Evolutionary conservation across 2,113 vertebrate genomes (phyloP).

Genomic region (Eolophus roseicapilla): DNA sequence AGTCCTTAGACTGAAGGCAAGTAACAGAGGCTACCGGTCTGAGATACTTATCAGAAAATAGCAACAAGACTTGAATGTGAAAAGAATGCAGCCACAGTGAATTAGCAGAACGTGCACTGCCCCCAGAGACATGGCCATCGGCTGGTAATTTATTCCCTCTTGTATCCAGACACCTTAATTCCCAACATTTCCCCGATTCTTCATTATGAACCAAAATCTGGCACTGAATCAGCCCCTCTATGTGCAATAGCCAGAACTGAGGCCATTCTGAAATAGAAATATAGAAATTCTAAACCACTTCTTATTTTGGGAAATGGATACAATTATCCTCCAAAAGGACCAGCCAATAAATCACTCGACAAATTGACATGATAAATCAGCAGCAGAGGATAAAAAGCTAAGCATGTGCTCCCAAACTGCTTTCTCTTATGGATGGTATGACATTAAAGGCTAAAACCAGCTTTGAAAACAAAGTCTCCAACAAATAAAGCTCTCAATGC

Average conservation of each 20-base stretch:
- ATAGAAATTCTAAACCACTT: not conserved
- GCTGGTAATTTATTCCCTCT: not conserved
- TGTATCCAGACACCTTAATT: not conserved
- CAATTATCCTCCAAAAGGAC: not conserved
- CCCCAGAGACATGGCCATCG: not conserved
- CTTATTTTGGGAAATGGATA: not conserved
- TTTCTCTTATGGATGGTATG: not conserved
- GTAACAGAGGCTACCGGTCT: not conserved
- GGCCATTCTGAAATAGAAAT: not conserved
- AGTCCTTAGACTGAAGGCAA: not conserved
- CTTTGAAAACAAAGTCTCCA: not conserved
- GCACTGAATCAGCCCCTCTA: not conserved
- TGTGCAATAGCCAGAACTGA: not conserved
- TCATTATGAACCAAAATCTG: not conserved
- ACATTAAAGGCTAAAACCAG: not conserved
- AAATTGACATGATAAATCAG: slow-evolving; percentile 14
- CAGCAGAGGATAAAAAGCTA: not conserved
- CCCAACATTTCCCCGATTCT: not conserved
- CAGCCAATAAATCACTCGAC: slow-evolving; percentile 26
- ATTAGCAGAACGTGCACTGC: not conserved
- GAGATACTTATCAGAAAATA: not conserved
- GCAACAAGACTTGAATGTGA: not conserved
- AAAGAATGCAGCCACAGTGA: not conserved
- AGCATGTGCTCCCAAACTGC: not conserved
- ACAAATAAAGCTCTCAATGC: not conserved